These are phyloP conservation scores for Pontoporia blainvillei DNA, from an alignment of 2,113 vertebrate species.

Conservation along the genomic window DNA sequence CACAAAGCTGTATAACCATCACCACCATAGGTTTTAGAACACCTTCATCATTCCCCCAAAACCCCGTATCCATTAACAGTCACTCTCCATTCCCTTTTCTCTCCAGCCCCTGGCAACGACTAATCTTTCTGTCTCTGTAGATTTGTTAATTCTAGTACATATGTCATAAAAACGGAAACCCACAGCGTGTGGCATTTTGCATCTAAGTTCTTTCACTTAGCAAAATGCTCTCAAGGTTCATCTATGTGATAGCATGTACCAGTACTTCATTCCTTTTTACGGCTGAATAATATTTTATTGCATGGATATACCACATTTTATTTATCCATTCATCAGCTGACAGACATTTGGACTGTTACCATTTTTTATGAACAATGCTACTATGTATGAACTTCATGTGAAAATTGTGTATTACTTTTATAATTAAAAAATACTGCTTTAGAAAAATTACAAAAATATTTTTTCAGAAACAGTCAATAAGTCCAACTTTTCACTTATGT, in stretches of 20 bases:
- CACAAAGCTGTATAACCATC: not conserved
- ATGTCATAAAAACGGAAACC: too few relatives aligned
- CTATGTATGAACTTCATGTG: not conserved
- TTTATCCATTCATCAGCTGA: not conserved
- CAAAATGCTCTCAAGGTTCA: not conserved
- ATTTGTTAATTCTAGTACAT: not conserved
- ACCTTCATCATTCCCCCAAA: not conserved
- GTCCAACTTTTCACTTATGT: not conserved
- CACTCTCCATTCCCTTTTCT: too few relatives aligned
- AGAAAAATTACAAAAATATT: not conserved
- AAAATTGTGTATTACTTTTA: not conserved
- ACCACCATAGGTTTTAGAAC: not conserved
- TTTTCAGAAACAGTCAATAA: not conserved
- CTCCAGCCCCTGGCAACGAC: not conserved
- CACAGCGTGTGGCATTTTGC: accelerated
- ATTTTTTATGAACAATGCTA: not conserved
- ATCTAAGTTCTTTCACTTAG: not conserved
- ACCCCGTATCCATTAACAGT: not conserved
- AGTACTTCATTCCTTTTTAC: not conserved
- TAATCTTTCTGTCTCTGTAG: not conserved
- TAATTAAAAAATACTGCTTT: not conserved
- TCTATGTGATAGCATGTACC: not conserved
- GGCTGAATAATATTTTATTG: not conserved
- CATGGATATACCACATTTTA: not conserved
- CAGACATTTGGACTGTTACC: not conserved